Evolutionary conservation across 2,888 invertebrate species (phyloP).

Genomic region (Pycnomerus fuliginosus): DNA sequence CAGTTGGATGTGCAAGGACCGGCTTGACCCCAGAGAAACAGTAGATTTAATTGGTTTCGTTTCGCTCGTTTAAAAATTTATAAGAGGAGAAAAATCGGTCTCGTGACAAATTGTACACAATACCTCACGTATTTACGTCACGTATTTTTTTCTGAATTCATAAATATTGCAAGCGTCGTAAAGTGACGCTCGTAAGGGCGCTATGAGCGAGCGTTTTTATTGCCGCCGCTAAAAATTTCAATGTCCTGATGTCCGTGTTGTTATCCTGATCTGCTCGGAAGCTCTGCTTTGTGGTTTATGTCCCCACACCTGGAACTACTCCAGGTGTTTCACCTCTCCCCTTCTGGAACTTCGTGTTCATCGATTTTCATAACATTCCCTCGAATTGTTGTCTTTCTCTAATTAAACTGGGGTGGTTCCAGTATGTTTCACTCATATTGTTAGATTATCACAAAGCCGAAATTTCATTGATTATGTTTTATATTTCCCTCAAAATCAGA

Average conservation of each 20-base stretch:
- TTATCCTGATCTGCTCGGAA: conserved; percentile 33
- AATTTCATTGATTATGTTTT: too few species aligned
- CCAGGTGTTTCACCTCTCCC: conserved; percentile 8
- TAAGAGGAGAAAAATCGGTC: conserved; percentile 13
- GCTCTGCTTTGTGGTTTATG: conserved; percentile 31
- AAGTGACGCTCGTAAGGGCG: conserved; percentile 36
- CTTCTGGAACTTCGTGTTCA: conserved; percentile 9
- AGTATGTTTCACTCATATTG: too few species aligned
- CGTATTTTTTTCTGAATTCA: conserved; percentile 28
- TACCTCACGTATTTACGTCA: conserved; percentile 15
- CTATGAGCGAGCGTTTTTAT: conserved; percentile 36
- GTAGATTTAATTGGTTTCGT: too few species aligned
- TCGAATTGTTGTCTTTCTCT: conserved; percentile 1
- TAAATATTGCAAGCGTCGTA: conserved; percentile 38
- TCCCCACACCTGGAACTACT: conserved; percentile 15
- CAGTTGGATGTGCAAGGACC: too few species aligned
- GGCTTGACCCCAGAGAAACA: too few species aligned
- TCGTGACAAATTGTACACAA: conserved; percentile 13
- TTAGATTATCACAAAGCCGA: too few species aligned
- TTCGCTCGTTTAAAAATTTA: too few species aligned
- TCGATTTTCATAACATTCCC: conserved; percentile 7
- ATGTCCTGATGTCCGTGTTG: conserved; percentile 29
- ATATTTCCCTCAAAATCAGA: too few species aligned
- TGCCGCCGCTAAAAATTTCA: conserved; percentile 35
- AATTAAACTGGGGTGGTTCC: conserved; percentile 16